Base-by-base conservation (phyloP, 2,888 invertebrate species). In the Epinotia brunnichana region DNA sequence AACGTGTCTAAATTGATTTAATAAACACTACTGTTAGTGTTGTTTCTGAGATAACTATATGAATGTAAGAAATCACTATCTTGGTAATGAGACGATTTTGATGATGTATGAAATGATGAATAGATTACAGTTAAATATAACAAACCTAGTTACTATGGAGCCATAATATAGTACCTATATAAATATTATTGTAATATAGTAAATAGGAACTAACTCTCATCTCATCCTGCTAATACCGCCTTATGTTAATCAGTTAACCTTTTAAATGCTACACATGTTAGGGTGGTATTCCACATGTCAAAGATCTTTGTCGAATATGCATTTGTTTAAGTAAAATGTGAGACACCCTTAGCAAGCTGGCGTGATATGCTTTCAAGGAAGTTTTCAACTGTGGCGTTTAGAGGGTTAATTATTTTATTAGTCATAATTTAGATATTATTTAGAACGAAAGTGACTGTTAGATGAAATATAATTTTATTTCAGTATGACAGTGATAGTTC, bases 201-300 rank as follows among this genome's bases (percentile, higher is more conserved):
- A 60, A 17, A n/a, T 66, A 48, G 35, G 17, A 57, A 44, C 35
- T 57, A 67, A 59, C 56, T 29, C 44, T 59, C 67, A 35, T 44
- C 67, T 68, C 67, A 68, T 59, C 15, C 48, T 54, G 13, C 44
- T 68, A 68, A 68, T 54, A 64, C 39, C 62, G 62, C 54, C 54
- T 41, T 66, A 54, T 54, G 21, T 66, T 66, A 56, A 41, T 56
- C 21, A 19, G 29, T 54, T 54, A 66, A 54, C 64, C 64, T n/a
- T 54, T 39, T 41, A 21, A 54, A 41, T n/a, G 64, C 41, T 54
- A 54, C 39, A 48, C n/a, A 10, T 15, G 13, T 41, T 10, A 15
- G 41, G 13, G n/a, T n/a, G n/a, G n/a, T n/a, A n/a, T n/a, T n/a
- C n/a, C n/a, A n/a, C n/a, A n/a, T n/a, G n/a, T n/a, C n/a, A n/a